phyloP scores from a whole-genome alignment of 2,797 vertebrate genomes.

The Lophura swinhoii region DNA sequence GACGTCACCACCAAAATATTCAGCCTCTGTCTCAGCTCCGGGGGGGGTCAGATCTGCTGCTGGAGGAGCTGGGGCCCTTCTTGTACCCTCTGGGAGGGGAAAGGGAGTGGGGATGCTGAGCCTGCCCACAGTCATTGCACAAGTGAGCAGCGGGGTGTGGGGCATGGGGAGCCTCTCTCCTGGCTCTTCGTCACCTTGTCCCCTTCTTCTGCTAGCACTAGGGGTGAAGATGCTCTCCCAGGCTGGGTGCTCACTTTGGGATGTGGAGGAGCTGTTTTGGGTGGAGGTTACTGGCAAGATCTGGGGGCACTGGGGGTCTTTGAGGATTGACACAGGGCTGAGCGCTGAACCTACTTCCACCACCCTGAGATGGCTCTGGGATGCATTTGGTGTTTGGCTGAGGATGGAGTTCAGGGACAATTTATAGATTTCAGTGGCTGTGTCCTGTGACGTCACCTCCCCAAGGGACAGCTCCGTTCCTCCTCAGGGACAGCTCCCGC shows the following conservation, averaged over 20 bases:
- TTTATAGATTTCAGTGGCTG: neutral
- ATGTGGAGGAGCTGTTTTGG: neutral
- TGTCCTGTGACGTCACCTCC: neutral
- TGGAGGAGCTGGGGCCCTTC: constrained; percentile 25
- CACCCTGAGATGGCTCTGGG: fast-evolving
- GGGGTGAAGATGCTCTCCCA: neutral
- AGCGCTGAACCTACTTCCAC: fast-evolving
- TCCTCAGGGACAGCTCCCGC: neutral
- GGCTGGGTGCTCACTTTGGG: neutral
- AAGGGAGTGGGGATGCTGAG: neutral
- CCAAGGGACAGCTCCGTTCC: neutral
- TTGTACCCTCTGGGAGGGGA: neutral
- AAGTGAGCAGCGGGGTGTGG: neutral
- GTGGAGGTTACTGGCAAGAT: neutral
- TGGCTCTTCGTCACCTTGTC: neutral
- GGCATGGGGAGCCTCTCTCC: neutral
- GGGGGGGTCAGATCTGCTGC: neutral
- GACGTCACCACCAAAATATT: constrained; percentile 62
- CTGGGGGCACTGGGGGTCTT: neutral
- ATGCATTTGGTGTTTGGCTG: neutral
- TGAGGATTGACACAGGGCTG: fast-evolving
- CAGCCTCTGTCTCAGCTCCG: neutral
- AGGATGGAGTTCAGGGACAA: neutral
- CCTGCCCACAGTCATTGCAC: fast-evolving
- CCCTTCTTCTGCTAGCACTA: neutral